Percentiles rank a stretch among this genome's conserved stretches.
These are phyloP conservation scores for Tenualosa ilisha DNA, from an alignment of 2,797 vertebrate genomes.

Conservation along the genomic window DNA sequence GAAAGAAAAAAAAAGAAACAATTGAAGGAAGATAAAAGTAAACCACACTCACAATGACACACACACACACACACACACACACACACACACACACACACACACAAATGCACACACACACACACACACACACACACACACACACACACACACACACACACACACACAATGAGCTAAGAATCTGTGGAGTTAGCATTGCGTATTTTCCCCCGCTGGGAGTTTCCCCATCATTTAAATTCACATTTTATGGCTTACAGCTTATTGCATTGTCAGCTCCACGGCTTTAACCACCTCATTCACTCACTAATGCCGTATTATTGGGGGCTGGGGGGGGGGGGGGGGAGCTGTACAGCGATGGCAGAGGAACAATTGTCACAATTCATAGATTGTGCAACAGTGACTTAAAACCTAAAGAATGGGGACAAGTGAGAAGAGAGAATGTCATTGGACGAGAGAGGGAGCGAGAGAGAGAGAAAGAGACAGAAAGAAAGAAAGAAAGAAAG, in stretches of 20 bases:
- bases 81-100: conserved; percentile 7
- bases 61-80: background rate
- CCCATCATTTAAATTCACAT: background rate
- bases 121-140: background rate
- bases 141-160: background rate
- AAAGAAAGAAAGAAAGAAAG: background rate
- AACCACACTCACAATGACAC: background rate
- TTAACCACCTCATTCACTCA: background rate
- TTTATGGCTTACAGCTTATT: conserved; percentile 18
- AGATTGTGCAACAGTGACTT: background rate
- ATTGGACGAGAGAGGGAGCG: background rate
- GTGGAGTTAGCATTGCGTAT: background rate
- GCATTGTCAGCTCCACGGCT: background rate
- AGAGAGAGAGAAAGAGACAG: background rate
- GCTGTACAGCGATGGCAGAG: too few relatives aligned
- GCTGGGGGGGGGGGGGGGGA: background rate
- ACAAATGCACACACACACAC: background rate
- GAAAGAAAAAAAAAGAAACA: background rate
- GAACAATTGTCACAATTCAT: conserved; percentile 7
- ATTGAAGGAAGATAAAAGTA: background rate
- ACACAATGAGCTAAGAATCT: background rate
- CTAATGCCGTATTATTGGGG: background rate
- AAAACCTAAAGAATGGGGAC: conserved; percentile 4
- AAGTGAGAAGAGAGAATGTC: background rate
- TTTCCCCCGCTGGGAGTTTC: conserved; percentile 13